Conservation (phyloP, 2,113 vertebrate species). For the Oenanthe oenanthe region DNA sequence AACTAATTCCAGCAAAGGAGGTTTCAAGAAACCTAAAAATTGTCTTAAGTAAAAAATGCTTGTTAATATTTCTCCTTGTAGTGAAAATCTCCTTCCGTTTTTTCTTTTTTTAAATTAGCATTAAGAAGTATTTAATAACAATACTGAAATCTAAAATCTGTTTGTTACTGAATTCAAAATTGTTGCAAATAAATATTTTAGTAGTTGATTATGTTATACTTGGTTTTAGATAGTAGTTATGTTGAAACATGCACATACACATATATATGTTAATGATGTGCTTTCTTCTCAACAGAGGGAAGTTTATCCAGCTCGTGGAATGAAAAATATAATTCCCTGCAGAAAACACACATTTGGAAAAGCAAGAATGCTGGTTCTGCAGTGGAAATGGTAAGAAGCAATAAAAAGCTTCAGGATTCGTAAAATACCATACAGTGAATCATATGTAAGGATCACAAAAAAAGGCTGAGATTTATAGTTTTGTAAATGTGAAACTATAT, state of each 20-base stretch:
- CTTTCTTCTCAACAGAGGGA: slow-evolving; percentile 82
- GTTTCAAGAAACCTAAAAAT: neutral
- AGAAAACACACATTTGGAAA: slow-evolving; percentile 91
- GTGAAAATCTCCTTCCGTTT: neutral
- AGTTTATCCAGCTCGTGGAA: slow-evolving; percentile 96
- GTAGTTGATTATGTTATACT: neutral
- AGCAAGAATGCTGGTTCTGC: slow-evolving; percentile 82
- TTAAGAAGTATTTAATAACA: neutral
- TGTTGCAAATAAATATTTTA: neutral
- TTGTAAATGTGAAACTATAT: neutral
- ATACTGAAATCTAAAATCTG: neutral
- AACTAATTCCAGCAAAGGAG: neutral
- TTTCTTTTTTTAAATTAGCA: neutral
- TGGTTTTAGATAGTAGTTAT: neutral
- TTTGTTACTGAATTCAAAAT: neutral
- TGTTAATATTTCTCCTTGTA: neutral
- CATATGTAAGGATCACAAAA: neutral
- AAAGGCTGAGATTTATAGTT: neutral
- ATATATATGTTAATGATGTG: neutral
- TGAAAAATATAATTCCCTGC: slow-evolving; percentile 92
- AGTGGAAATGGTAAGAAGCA: slow-evolving; percentile 88
- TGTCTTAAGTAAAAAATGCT: neutral
- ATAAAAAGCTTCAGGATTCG: neutral
- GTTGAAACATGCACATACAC: neutral
- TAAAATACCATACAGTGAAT: neutral